Base-by-base conservation (phyloP, 2,113 vertebrate species). In the Dicentrarchus labrax region DNA sequence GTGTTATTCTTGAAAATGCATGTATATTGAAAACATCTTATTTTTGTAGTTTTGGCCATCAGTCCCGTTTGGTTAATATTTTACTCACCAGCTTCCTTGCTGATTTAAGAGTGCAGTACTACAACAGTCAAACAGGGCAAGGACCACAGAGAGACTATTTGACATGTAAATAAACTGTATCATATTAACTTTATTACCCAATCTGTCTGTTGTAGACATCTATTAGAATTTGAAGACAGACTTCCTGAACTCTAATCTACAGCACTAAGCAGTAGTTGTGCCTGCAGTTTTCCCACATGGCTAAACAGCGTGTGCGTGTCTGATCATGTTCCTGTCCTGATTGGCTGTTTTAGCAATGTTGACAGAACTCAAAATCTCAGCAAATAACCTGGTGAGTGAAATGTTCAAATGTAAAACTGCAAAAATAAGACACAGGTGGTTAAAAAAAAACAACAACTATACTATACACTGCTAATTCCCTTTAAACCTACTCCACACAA, bases 311-410 rank as follows among this genome's bases (percentile, higher is more conserved):
- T 7, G 2, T 43, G 72, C 10, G n/a, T 53, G 53, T 71, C 47
- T 47, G 36, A 22, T 74, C 53, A 57, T 13, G 30, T 16, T 65
- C 3, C 8, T 16, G 50, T 39, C 30, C 9, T 50, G 16, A 67
- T 0, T 59, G n/a, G 61, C 16, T 30, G 30, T 22, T 62, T 8
- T 8, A 21, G 6, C 15, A 70, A 47, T 53, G 8, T 15, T 62
- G 30, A 30, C 0, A 0, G 19, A 70, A 19, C 19, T 64, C 24
- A 16, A 65, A 2, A 15, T 39, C 22, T 60, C 39, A 54, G 24
- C 24, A 61, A 56, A 59, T n/a, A 77, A 66, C 4, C 7, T 57
- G 17, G 12, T 48, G 24, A 78, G 9, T 68, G 4, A 84, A 76
- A 51, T 65, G 5, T 67, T 22, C 53, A 47, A 21, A 74, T 54